Base-by-base conservation (phyloP, 2,113 vertebrate species). In the Abramis brama region DNA sequence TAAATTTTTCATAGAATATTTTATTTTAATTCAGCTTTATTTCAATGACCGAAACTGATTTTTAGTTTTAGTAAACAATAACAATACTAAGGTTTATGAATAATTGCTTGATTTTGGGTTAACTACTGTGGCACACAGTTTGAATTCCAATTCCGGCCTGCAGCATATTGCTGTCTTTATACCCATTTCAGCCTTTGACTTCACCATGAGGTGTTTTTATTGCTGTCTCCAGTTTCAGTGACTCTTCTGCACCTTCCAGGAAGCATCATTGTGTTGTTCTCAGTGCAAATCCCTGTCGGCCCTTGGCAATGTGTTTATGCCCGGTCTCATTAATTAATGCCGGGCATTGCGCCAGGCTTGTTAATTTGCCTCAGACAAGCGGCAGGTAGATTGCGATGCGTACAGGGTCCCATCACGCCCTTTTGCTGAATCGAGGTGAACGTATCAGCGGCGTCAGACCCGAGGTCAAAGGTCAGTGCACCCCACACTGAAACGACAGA, bases 261-360 rank as follows among this genome's bases (percentile, higher is more conserved):
- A 81, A 85, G 82, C 68, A 60, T 86, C 79, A 59, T 45, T 70
- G 36, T 43, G 5, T 62, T 80, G 66, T 68, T 76, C 60, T 66
- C 78, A 70, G n/a, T 89, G 71, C 60, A 39, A 89, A 77, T 89
- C 88, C 85, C 66, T 79, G 47, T 83, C 39, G 88, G 83, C 77
- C 62, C 86, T 70, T 80, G 71, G 79, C 75, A 77, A 55, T 78
- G 66, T 88, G 85, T 90, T 90, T 87, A 60, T 70, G 59, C 86
- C 77, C 59, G 75, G 87, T 88, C 91, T 87, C 83, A 85, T 90
- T 92, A 93, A 94, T 94, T 91, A 92, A 93, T 91, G 86, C 85
- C 73, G 87, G 88, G 88, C 82, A 62, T 80, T 80, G 27, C 86
- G 90, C 91, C 92, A 91, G 74, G 83, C 81, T 79, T 87, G 81